phyloP scores from a whole-genome alignment of 2,888 invertebrate genomes.

The Coleophora flavipennella region DNA sequence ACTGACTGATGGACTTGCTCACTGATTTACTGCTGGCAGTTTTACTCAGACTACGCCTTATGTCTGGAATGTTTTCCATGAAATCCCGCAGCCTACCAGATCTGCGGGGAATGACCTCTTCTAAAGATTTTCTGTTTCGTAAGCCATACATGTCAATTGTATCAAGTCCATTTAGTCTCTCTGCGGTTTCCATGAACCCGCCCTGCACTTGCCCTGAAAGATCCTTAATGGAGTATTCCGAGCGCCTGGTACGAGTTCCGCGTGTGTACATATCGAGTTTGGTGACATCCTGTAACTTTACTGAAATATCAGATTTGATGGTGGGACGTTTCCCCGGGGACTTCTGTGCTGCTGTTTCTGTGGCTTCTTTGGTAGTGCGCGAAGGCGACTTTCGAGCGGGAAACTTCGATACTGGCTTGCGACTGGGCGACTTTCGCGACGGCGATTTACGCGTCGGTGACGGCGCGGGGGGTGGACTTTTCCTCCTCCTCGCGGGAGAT shows the following conservation, averaged over 20 bases:
- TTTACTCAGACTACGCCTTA: conserved; percentile 47
- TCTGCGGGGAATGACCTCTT: conserved; percentile 42
- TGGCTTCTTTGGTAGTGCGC: conserved; percentile 37
- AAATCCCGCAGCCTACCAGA: conserved; percentile 48
- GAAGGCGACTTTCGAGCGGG: conserved; percentile 61
- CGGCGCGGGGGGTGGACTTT: conserved; percentile 48
- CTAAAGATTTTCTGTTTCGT: conserved; percentile 39
- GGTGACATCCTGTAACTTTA: conserved; percentile 34
- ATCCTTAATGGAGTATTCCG: conserved; percentile 47
- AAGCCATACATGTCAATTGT: conserved; percentile 35
- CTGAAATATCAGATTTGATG: conserved; percentile 33
- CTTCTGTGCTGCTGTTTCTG: conserved; percentile 26
- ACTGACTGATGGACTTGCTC: conserved; percentile 53
- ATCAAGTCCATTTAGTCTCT: conserved; percentile 42
- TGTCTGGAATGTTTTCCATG: conserved; percentile 39
- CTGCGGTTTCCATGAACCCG: conserved; percentile 14
- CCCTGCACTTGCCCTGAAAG: background rate
- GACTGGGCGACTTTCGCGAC: conserved; percentile 61
- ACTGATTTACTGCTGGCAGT: conserved; percentile 43
- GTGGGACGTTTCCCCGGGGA: conserved; percentile 48
- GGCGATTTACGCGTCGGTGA: conserved; percentile 64
- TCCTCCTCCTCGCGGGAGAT: conserved; percentile 57
- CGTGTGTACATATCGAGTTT: conserved; percentile 34
- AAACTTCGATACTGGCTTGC: conserved; percentile 50
- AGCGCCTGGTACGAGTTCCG: conserved; percentile 40